Evolutionary conservation across 2,797 vertebrate genomes (phyloP), one percentile per base, ranked within the genome.

Genomic region (Anguilla pacifica): DNA sequence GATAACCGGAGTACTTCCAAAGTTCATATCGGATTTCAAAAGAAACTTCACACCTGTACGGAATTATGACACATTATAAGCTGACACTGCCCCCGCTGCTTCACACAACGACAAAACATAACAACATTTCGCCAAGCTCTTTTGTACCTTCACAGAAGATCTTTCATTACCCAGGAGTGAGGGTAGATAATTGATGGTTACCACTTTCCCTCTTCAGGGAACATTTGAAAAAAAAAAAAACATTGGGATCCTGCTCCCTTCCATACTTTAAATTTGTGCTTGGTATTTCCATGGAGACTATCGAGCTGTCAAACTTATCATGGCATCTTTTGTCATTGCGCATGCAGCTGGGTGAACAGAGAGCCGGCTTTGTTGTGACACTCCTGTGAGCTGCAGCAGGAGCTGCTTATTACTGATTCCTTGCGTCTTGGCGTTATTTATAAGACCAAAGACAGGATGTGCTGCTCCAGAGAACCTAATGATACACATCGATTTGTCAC

Each of bases 401-500:
- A 39, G 46, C n/a, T 70, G 86, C 79, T 83, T 84, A 59, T 89
- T 74, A 64, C 49, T 6, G 35, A 83, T 83, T 82, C 87, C n/a
- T 3, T 31, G 39, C 87, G n/a, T 55, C 77, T 72, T 25, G n/a
- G 61, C 46, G 79, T 88, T 88, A 88, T 88, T 88, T 86, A 67
- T 86, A 88, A 85, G 83, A 55, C 70, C 53, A 39, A 84, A 72
- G 55, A 88, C 83, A 59, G 70, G 25, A 22, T 57, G 39, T 55
- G 87, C 83, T 79, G 51, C 70, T 88, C 70, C 51, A 57, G 31
- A 35, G 83, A 85, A 31, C 74, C 70, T 53, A 79, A 85, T 57
- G 85, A 84, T 43, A 49, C 87, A 51, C 83, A 59, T 25, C 15
- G 31, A 17, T 77, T 51, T 79, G 49, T 19, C 51, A 72, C 83